Evolutionary conservation across 2,888 invertebrate genomes (phyloP).

Genomic region (Willowsia nigromaculata): DNA sequence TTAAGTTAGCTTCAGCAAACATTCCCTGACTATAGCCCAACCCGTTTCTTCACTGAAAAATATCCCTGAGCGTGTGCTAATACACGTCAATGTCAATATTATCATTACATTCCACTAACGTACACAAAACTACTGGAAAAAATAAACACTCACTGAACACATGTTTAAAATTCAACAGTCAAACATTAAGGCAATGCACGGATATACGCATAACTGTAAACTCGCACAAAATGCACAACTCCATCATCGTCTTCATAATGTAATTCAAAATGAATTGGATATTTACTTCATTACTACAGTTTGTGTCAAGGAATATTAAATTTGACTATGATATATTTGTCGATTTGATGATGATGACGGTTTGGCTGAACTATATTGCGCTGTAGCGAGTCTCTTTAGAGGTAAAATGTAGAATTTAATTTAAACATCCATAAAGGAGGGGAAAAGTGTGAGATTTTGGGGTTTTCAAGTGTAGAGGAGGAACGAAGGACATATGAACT

Average conservation of each 20-base stretch:
- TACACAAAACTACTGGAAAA: conserved; percentile 55
- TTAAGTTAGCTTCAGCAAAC: background rate
- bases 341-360: background rate
- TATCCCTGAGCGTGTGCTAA: background rate
- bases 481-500: background rate
- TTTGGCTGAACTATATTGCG: too few relatives aligned
- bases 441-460: background rate
- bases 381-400: too few relatives aligned
- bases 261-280: conserved; percentile 18
- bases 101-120: conserved; percentile 23
- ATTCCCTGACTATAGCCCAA: conserved; percentile 2
- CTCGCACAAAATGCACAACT: conserved; percentile 14
- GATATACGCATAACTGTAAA: background rate
- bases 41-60: conserved; percentile 28
- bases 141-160: conserved; percentile 22
- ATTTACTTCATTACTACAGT: background rate
- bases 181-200: background rate
- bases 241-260: conserved; percentile 21
- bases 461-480: background rate
- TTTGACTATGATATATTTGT: conserved; percentile 8
- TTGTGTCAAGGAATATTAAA: background rate
- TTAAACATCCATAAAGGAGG: background rate
- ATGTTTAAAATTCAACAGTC: background rate
- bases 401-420: background rate
- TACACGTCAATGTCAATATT: conserved; percentile 57